phyloP scores from a whole-genome alignment of 2,113 vertebrate species.

The Melierax canorus region DNA sequence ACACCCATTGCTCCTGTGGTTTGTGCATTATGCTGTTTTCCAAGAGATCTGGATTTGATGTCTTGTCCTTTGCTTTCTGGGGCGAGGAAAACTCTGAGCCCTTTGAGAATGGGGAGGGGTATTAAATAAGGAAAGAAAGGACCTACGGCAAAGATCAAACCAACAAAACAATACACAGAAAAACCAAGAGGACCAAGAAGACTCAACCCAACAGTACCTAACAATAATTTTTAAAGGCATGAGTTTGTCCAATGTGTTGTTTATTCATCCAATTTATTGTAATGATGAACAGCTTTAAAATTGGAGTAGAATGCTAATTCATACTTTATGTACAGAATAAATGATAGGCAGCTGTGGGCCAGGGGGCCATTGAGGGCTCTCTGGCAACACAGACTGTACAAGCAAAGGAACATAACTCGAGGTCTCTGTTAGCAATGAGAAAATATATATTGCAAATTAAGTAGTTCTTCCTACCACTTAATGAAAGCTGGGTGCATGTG shows the following conservation, averaged over 20 bases:
- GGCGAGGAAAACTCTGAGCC: background rate
- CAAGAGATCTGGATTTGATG: conserved; percentile 61
- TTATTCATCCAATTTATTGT: conserved; percentile 52
- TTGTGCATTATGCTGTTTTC: conserved; percentile 25
- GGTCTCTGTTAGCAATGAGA: background rate
- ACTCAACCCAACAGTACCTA: background rate
- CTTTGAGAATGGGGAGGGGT: background rate
- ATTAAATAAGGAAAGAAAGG: conserved; percentile 13
- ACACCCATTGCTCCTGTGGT: conserved; percentile 51
- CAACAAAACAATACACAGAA: background rate
- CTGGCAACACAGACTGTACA: background rate
- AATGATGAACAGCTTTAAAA: conserved; percentile 53
- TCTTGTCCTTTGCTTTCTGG: conserved; percentile 45
- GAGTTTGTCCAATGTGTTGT: conserved; percentile 18
- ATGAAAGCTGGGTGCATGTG: background rate
- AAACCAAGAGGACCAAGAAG: background rate
- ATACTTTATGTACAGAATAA: conserved; percentile 35
- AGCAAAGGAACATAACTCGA: background rate
- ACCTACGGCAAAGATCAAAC: conserved; percentile 45
- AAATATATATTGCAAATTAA: conserved; percentile 24
- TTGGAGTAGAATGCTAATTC: conserved; percentile 37
- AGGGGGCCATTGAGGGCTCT: background rate
- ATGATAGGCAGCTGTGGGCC: conserved; percentile 31
- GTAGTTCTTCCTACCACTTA: background rate
- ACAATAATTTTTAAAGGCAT: conserved; percentile 39